Percentiles rank a stretch among this genome's conserved stretches.
phyloP scores from a whole-genome alignment of 2,888 invertebrate species.

The Eupithecia vulgata region DNA sequence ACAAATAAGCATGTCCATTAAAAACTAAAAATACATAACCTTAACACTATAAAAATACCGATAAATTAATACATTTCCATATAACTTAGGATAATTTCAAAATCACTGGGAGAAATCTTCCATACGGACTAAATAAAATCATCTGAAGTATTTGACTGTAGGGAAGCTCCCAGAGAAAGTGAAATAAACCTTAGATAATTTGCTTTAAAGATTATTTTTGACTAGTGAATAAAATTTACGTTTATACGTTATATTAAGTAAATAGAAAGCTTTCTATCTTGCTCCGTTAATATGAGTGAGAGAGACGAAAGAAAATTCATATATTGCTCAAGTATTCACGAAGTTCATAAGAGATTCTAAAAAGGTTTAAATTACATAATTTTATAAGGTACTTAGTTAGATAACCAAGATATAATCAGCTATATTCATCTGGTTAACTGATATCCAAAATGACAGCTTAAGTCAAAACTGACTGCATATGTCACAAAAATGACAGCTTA shows the following conservation, averaged over 20 bases:
- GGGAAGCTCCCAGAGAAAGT: constrained; percentile 11
- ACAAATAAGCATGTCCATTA: constrained; percentile 51
- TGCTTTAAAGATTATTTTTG: constrained; percentile 73
- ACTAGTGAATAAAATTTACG: constrained; percentile 79
- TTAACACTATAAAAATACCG: constrained; percentile 58
- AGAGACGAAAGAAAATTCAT: constrained; percentile 39
- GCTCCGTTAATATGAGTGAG: constrained; percentile 46
- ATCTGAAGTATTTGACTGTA: neutral
- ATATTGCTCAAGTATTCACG: constrained; percentile 30
- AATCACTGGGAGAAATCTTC: neutral
- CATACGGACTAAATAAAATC: neutral
- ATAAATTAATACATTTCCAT: constrained; percentile 59
- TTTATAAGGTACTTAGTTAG: neutral
- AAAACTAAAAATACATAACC: constrained; percentile 57
- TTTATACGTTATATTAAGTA: constrained; percentile 66
- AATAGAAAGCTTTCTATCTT: constrained; percentile 60
- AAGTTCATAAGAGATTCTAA: constrained; percentile 24
- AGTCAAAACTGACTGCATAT: neutral
- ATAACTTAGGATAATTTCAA: constrained; percentile 46
- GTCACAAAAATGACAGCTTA: neutral
- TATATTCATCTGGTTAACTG: neutral
- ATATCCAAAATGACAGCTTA: neutral
- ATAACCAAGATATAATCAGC: constrained; percentile 7
- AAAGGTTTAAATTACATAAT: constrained; percentile 5
- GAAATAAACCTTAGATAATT: constrained; percentile 47